These are phyloP conservation scores for Actinia equina DNA, from an alignment of 64 coral and sea anemone species.

Conservation along the genomic window DNA sequence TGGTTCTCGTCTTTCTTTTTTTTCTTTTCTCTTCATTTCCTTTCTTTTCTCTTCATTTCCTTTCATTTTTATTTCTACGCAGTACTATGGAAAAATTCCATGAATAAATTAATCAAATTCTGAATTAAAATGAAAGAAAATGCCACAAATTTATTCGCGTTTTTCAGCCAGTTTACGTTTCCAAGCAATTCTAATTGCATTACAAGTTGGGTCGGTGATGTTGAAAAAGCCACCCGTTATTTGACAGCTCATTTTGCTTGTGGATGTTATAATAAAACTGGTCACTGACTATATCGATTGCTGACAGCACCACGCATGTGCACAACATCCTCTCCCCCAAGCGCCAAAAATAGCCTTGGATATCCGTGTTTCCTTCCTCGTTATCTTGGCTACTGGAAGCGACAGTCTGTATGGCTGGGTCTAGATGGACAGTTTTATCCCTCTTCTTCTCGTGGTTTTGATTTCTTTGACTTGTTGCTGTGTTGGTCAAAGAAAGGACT, in stretches of 20 bases:
- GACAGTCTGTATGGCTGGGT: constrained; percentile 30
- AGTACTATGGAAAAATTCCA: too few species aligned
- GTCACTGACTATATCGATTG: constrained; percentile 18
- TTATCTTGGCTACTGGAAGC: neutral
- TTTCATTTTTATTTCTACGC: too few species aligned
- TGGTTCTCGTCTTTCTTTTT: too few species aligned
- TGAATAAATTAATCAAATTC: too few species aligned
- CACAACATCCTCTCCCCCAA: neutral
- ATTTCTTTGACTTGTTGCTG: neutral
- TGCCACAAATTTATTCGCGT: neutral
- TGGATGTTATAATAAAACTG: constrained; percentile 27
- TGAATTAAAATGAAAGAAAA: too few species aligned
- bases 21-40: too few species aligned
- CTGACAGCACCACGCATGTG: neutral
- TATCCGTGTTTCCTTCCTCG: neutral
- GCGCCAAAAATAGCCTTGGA: neutral
- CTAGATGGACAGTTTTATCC: constrained; percentile 17
- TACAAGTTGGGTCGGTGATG: neutral
- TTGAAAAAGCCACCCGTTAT: neutral
- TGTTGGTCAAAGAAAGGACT: constrained; percentile 4
- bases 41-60: too few species aligned
- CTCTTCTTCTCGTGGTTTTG: constrained; percentile 17
- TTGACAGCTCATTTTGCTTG: constrained; percentile 1
- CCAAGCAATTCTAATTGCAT: neutral
- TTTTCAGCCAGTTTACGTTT: neutral